These are phyloP conservation scores for Pachycephala philippinensis DNA, from an alignment of 2,113 vertebrate genomes.

Conservation along the genomic window DNA sequence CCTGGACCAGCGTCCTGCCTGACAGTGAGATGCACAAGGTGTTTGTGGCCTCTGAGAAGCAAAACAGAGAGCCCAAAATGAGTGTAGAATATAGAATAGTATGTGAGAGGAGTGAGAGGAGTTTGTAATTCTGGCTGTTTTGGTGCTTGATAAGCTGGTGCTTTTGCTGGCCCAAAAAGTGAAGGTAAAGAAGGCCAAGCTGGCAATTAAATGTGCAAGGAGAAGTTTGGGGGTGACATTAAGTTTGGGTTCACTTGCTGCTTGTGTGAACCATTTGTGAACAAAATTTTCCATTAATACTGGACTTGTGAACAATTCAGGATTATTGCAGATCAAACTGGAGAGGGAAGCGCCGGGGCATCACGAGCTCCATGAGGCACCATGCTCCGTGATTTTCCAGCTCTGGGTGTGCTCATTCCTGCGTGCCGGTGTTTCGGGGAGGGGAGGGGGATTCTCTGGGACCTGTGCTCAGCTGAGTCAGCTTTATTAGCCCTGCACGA, in stretches of 20 bases:
- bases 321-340: background rate
- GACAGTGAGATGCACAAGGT: background rate
- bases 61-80: background rate
- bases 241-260: background rate
- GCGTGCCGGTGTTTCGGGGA: background rate
- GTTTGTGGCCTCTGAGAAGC: background rate
- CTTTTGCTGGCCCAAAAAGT: background rate
- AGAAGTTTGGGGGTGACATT: background rate
- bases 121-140: background rate
- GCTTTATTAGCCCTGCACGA: background rate
- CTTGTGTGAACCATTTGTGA: background rate
- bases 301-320: background rate
- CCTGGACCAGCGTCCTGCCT: background rate
- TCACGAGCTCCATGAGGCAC: fast-evolving
- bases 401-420: background rate
- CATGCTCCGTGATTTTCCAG: background rate
- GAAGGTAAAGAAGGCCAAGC: background rate
- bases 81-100: background rate
- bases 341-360: background rate
- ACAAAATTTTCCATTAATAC: fast-evolving
- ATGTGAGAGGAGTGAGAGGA: background rate
- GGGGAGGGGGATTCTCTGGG: background rate
- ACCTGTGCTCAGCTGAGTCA: background rate
- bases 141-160: too few relatives aligned
- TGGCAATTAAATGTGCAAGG: too few relatives aligned